A percentile compares a stretch with the other conserved stretches of the same genome.
These are phyloP conservation scores for Phymorhynchus buccinoides DNA, from an alignment of 1,140 invertebrate genomes.

Conservation along the genomic window DNA sequence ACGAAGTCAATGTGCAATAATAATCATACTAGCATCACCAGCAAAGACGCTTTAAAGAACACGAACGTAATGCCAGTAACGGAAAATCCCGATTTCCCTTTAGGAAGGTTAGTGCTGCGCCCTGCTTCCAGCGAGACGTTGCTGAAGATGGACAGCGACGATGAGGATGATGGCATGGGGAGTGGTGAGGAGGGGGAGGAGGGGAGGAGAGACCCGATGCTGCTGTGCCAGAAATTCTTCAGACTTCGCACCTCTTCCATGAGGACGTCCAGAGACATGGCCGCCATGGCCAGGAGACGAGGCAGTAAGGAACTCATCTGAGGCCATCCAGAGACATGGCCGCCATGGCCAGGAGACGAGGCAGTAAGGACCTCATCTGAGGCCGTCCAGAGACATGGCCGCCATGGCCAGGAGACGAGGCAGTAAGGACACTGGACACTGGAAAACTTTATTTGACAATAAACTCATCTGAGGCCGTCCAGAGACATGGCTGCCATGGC, in stretches of 20 bases:
- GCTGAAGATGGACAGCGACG: constrained; percentile 48
- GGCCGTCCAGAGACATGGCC: constrained; percentile 64
- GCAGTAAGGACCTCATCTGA: constrained; percentile 66
- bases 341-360: constrained; percentile 62
- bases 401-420: constrained; percentile 64
- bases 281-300: constrained; percentile 62
- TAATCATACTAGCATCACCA: not conserved
- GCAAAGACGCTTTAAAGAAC: not conserved
- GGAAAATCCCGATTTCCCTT: not conserved
- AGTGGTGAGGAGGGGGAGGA: too few species aligned
- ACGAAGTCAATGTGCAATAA: not conserved
- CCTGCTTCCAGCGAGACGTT: constrained; percentile 57
- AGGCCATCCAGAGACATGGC: constrained; percentile 64
- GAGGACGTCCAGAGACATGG: constrained; percentile 66
- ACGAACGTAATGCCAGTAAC: not conserved
- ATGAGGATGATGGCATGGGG: constrained; percentile 31
- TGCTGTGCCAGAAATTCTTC: constrained; percentile 41
- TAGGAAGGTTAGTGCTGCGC: constrained; percentile 47
- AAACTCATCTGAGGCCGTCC: constrained; percentile 64
- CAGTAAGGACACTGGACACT: too few species aligned
- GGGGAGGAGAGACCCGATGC: constrained; percentile 27
- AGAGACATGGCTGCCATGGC: constrained; percentile 64
- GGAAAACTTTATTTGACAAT: too few species aligned
- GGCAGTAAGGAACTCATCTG: constrained; percentile 66
- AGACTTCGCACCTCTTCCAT: constrained; percentile 63